phyloP scores from a whole-genome alignment of 2,113 vertebrate genomes.

The Saimiri boliviensis region DNA sequence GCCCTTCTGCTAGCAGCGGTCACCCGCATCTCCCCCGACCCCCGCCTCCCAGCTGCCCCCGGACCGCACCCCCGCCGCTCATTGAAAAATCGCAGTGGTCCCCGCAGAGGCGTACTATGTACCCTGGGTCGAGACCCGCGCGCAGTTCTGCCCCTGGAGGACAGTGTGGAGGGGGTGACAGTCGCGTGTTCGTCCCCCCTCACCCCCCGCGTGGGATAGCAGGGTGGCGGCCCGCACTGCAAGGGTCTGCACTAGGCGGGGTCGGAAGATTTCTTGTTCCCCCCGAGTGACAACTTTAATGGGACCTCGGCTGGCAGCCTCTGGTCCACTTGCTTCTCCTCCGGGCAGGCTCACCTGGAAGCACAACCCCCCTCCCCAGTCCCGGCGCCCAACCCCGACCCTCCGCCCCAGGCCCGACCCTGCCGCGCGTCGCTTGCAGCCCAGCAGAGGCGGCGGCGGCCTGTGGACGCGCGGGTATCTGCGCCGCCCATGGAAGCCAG shows the following conservation, averaged over 20 bases:
- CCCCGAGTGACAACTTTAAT: slow-evolving; percentile 66
- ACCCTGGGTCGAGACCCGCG: background rate
- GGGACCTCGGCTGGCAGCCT: slow-evolving; percentile 22
- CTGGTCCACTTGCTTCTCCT: background rate
- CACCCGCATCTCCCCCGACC: background rate
- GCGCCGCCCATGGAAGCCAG: background rate
- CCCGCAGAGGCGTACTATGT: background rate
- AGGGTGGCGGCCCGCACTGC: background rate
- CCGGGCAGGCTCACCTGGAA: slow-evolving; percentile 53
- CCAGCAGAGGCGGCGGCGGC: background rate
- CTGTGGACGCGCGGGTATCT: background rate
- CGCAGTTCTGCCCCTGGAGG: background rate
- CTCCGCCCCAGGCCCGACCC: background rate
- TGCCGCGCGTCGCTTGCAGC: background rate
- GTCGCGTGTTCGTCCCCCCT: background rate
- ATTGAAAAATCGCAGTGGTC: background rate
- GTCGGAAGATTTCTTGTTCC: slow-evolving; percentile 46
- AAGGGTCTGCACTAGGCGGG: background rate
- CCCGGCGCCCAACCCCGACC: background rate
- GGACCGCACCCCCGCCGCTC: background rate
- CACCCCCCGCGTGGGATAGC: background rate
- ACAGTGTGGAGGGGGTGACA: background rate
- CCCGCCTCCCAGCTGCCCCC: background rate
- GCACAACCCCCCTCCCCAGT: background rate
- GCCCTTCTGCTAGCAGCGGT: background rate